Evolutionary conservation across 35 echinoderm and acorn worm genomes (phyloP).

Genomic region (Ophioderma brevispina): DNA sequence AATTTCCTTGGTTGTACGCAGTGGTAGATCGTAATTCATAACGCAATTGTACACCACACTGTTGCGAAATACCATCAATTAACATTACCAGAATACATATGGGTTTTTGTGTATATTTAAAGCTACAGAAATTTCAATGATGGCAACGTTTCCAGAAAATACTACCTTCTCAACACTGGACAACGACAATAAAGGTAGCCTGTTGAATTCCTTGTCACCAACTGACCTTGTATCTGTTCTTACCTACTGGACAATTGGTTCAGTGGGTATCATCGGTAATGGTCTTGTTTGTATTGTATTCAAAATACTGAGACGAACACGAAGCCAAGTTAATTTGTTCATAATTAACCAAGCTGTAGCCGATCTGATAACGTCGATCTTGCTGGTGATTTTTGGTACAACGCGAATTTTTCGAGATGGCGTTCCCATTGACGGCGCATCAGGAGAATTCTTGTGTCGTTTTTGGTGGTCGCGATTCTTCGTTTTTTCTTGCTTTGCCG

Average conservation of each 20-base stretch:
- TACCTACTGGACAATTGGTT: constrained; percentile 63
- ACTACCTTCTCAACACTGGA: too few relatives aligned
- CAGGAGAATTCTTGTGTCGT: constrained; percentile 76
- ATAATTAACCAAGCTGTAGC: constrained; percentile 84
- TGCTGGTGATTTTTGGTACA: constrained; percentile 59
- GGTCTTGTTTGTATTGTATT: constrained; percentile 64
- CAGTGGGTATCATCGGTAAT: constrained; percentile 75
- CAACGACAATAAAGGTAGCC: too few relatives aligned
- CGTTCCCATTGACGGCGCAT: not conserved
- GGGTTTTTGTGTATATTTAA: too few relatives aligned
- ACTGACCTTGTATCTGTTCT: constrained; percentile 32
- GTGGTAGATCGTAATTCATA: too few relatives aligned
- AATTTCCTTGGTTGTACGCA: too few relatives aligned
- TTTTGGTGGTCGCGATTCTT: constrained; percentile 92
- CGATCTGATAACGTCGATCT: constrained; percentile 67
- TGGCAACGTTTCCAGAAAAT: too few relatives aligned
- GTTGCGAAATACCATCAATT: too few relatives aligned
- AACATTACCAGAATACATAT: too few relatives aligned
- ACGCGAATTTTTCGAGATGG: constrained; percentile 48
- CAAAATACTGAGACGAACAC: constrained; percentile 22
- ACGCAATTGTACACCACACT: too few relatives aligned
- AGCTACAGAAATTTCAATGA: too few relatives aligned
- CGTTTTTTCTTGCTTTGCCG: constrained; percentile 83
- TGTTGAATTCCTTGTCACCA: not conserved
- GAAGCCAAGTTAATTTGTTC: constrained; percentile 75